Conservation (phyloP, 2,888 invertebrate species). For the Hydraecia micacea region DNA sequence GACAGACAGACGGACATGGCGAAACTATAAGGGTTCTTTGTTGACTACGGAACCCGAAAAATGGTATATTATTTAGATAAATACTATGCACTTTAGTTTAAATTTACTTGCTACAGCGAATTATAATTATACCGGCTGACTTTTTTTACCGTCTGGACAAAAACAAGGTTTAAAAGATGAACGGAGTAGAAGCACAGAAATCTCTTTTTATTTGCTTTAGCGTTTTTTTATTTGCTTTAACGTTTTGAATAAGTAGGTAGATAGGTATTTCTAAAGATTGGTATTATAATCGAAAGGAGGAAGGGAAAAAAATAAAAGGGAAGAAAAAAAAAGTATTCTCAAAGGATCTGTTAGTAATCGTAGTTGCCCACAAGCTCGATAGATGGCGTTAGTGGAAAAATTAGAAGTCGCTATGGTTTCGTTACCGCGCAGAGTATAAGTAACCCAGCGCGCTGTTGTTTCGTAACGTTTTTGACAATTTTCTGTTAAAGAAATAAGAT, state of each 20-base stretch:
- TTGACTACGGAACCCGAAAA: no score
- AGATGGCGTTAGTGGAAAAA: constrained; percentile 36
- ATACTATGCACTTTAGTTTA: background rate
- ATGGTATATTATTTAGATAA: background rate
- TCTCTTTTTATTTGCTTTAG: background rate
- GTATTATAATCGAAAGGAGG: no score
- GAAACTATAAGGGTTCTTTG: no score
- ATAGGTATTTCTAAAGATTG: background rate
- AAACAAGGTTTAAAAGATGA: background rate
- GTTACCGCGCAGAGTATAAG: constrained; percentile 16
- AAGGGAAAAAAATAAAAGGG: no score
- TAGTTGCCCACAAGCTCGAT: constrained; percentile 12
- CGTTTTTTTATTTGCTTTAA: no score
- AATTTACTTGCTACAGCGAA: background rate
- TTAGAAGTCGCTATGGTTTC: constrained; percentile 44
- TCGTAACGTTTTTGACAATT: fast-evolving
- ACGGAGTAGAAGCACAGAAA: background rate
- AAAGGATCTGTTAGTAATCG: no score
- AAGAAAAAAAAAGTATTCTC: background rate
- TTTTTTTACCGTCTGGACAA: background rate
- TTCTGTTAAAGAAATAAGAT: constrained; percentile 5
- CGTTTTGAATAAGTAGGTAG: no score
- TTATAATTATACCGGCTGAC: background rate
- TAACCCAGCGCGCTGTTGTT: fast-evolving
- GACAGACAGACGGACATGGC: no score